These are phyloP conservation scores for Acrobasis suavella DNA, from an alignment of 2,888 invertebrate species.

Conservation along the genomic window DNA sequence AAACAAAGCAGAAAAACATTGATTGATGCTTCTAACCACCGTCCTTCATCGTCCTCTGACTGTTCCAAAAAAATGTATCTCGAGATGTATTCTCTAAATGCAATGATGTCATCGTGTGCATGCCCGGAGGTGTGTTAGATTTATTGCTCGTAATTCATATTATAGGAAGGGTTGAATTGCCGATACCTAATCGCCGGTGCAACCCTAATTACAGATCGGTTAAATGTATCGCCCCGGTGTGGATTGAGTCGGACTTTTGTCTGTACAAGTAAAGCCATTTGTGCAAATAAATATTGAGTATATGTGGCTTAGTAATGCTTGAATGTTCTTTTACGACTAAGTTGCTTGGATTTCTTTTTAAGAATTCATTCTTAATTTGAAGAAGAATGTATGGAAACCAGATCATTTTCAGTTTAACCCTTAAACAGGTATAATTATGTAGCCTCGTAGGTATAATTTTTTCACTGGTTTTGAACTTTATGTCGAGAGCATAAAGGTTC, in stretches of 20 bases:
- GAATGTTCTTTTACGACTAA: too few relatives aligned
- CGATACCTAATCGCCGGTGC: slow-evolving; percentile 42
- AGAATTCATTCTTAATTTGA: too few relatives aligned
- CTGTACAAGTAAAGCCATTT: not conserved
- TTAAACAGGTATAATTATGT: too few relatives aligned
- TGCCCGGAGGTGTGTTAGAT: slow-evolving; percentile 48
- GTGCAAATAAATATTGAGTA: not conserved
- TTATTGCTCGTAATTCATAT: slow-evolving; percentile 62
- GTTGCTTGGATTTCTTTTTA: too few relatives aligned
- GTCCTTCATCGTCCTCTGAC: slow-evolving; percentile 17
- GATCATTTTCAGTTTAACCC: too few relatives aligned
- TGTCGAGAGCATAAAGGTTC: too few relatives aligned
- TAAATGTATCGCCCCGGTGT: slow-evolving; percentile 26
- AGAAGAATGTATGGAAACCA: too few relatives aligned
- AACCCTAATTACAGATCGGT: slow-evolving; percentile 49
- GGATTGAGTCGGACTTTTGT: slow-evolving; percentile 27
- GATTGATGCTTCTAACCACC: slow-evolving; percentile 18
- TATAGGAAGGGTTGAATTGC: slow-evolving; percentile 54
- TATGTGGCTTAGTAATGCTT: not conserved
- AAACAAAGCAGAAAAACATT: slow-evolving; percentile 15
- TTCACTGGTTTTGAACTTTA: too few relatives aligned
- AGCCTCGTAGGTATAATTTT: too few relatives aligned
- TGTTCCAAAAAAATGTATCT: slow-evolving; percentile 11
- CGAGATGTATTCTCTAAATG: slow-evolving; percentile 26
- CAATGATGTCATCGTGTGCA: slow-evolving; percentile 52